Evolutionary conservation across 2,888 invertebrate species (phyloP), one percentile per base, ranked within the genome.

Genomic region (Ypsolopha sequella): DNA sequence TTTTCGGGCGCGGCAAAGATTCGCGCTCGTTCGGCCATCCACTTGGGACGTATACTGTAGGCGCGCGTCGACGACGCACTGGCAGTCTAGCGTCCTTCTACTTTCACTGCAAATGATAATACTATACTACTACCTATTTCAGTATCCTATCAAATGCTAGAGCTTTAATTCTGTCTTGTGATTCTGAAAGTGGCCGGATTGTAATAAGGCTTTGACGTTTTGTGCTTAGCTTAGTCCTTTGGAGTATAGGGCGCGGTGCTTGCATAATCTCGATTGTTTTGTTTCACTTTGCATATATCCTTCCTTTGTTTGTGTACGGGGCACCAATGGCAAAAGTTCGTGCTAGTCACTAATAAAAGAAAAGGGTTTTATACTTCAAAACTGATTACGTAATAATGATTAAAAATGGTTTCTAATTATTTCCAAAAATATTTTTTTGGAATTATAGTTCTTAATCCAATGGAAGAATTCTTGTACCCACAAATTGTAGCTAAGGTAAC

Each of bases 51-150:
- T 64, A 59, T 61, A 56, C 56, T 51, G 61, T n/a, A 41, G 35
- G 44, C 54, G 56, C 55, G 55, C 55, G 58, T 70, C 67, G 65
- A 61, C 60, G 64, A 63, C 68, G 65, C 66, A 80, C 80, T 80
- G 73, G 55, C 51, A 46, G 11, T 50, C 39, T 44, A 52, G 63
- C 70, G 81, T 79, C 81, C 81, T 80, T 80, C 80, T 72, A 79
- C 80, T 81, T 81, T 81, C 80, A 81, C 80, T 80, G 60, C 59
- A 63, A 66, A 66, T 68, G 68, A 75, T 74, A 70, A 71, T 72
- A 65, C 59, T 68, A 8, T 33, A 33, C n/a, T 52, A 45, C 53
- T 47, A 50, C 53, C 56, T 54, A 56, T 56, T 56, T 56, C 33
- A 50, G 52, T 52, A 53, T 48, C 39, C 48, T 48, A 24, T 24